Base-by-base conservation (phyloP, 2,888 invertebrate genomes). In the Drosophila stalkeri region DNA sequence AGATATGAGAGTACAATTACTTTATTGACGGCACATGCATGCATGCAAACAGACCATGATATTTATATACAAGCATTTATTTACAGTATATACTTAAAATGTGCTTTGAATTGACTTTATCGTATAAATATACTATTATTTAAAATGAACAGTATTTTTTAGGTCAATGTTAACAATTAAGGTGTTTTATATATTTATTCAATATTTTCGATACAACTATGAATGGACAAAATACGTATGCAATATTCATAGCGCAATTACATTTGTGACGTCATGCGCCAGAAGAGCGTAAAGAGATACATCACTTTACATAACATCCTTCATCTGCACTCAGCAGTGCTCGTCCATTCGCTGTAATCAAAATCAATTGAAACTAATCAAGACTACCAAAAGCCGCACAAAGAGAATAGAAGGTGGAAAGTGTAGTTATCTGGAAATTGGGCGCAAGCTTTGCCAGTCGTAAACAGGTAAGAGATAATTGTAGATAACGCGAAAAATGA, bases 301-400 rank as follows among this genome's bases (percentile, higher is more conserved):
- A 9, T 16, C 2, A 8, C 2, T 27, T 57, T 23, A 11, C 14
- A 37, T 18, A 46, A 55, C 56, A 47, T 62, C 51, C 69, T 57
- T 46, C 9, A 44, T 37, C 43, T 44, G 3, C 41, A 18, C 16
- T 33, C 14, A 23, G 18, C 47, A 11, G 9, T 35, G 31, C 12
- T 33, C 6, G 6, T 37, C 47, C 49, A 33, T 27, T 44, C n/a
- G 20, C 46, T 56, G 39, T 55, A 83, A 88, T 83, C 80, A 77
- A 80, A 80, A 72, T 77, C 81, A 83, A 83, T 83, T 80, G 65
- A 80, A 63, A 33, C 31, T 51, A 83, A 83, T 83, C 71, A 86
- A 55, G 52, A 47, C 35, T 9, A 35, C 20, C 41, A 44, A 37
- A 31, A 44, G 31, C 1, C 31, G 20, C 39, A 4, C 12, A 43